Base-by-base conservation (phyloP, 2,888 invertebrate genomes). In the Conchocele bisecta region DNA sequence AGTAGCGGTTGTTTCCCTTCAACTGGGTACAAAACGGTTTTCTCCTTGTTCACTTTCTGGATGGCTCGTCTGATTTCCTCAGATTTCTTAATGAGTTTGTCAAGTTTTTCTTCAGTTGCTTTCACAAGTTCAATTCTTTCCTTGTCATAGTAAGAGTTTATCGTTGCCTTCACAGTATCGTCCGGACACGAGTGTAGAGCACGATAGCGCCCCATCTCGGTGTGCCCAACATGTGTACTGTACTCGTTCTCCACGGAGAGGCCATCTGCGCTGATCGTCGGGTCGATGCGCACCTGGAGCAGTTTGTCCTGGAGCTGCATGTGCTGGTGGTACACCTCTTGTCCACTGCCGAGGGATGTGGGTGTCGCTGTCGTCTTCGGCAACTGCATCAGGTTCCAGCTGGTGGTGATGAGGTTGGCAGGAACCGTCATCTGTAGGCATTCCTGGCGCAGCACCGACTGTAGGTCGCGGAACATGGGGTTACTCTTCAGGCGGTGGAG, bases 401-500 rank as follows among this genome's bases (percentile, higher is more conserved):
- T 75, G 33, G 81, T 78, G 26, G 83, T 83, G 46, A 86, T 81
- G 5, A 86, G 77, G 51, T 81, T 85, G 0, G 83, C 81, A 2
- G 84, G 86, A 11, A 83, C 84, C 63, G 82, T 78, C 71, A 83
- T 78, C 70, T 82, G 79, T 24, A 72, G 54, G 59, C 83, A 84
- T 72, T 85, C 85, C 48, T 83, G 80, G 26, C 77, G 63, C 0
- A 83, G 78, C 0, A 82, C 50, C 26, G 71, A 69, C 57, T 83
- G 81, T n/a, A 85, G 64, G 28, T 85, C 85, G n/a, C 71, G 51
- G 61, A 85, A 83, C 78, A 86, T 81, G 17, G 86, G 83, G 61
- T 86, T 83, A 39, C 73, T 82, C 53, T 81, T 80, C 17, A 84
- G 75, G 26, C 81, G 70, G 3, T 72, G 56, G n/a, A 83, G 74